Conservation (phyloP, 2,797 vertebrate genomes). For the Amblyraja radiata region DNA sequence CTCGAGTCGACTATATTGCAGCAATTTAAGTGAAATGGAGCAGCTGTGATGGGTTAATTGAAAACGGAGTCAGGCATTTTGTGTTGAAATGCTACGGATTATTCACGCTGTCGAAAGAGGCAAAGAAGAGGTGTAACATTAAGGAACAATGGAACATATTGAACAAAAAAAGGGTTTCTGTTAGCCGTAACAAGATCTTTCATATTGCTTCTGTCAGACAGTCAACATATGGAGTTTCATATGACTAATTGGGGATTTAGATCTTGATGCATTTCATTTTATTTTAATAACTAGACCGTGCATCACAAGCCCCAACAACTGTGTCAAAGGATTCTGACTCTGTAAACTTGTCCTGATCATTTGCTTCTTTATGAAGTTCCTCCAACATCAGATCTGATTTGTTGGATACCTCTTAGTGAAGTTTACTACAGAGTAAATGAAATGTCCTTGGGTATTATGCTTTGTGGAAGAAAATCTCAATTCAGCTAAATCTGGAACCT, state of each 20-base stretch:
- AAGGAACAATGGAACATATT: not conserved
- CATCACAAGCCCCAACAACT: not conserved
- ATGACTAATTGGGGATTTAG: not conserved
- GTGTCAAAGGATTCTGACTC: not conserved
- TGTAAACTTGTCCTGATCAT: not conserved
- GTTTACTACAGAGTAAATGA: not conserved
- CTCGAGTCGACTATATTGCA: not conserved
- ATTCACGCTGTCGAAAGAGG: not conserved
- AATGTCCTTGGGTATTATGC: not conserved
- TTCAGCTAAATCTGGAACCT: not conserved
- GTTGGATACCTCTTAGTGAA: not conserved
- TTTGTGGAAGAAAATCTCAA: not conserved
- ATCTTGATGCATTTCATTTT: constrained; percentile 9
- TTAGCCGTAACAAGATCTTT: not conserved
- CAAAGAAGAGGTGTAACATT: not conserved
- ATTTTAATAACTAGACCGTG: not conserved
- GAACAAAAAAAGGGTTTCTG: not conserved
- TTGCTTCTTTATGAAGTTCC: not conserved
- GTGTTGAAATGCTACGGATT: not conserved
- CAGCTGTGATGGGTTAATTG: too few species aligned
- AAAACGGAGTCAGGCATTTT: not conserved
- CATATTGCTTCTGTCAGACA: not conserved
- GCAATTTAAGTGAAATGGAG: not conserved
- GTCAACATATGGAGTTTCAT: constrained; percentile 5
- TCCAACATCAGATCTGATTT: not conserved